phyloP scores from a whole-genome alignment of 2,113 vertebrate genomes.

The Xenus cinereus region DNA sequence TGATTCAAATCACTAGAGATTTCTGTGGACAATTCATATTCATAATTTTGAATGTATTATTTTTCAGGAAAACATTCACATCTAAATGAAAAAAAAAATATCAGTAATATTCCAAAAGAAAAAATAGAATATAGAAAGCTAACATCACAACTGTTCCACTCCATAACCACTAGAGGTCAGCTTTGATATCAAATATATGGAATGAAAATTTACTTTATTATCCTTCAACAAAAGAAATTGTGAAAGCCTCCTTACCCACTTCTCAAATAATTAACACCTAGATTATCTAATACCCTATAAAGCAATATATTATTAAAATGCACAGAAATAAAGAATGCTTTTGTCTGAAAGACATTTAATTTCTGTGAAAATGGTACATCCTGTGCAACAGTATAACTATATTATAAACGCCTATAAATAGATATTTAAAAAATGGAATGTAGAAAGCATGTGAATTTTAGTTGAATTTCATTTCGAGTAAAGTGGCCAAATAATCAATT shows the following conservation, averaged over 20 bases:
- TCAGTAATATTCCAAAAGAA: background rate
- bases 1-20: background rate
- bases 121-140: background rate
- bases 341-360: background rate
- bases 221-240: background rate
- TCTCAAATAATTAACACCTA: background rate
- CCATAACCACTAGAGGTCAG: constrained; percentile 20
- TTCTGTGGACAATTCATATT: background rate
- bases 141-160: background rate
- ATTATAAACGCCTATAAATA: background rate
- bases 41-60: background rate
- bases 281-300: background rate
- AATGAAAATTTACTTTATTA: background rate
- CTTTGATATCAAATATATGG: background rate
- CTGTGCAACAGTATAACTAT: background rate
- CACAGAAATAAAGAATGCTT: background rate
- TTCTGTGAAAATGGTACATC: background rate
- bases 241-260: background rate
- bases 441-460: background rate
- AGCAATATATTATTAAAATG: background rate
- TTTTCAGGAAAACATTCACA: background rate
- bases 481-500: background rate
- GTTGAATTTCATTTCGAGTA: background rate
- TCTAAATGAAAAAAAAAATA: background rate
- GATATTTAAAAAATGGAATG: background rate